These are phyloP conservation scores for Holacanthella duospinosa DNA, from an alignment of 2,888 invertebrate species.

Conservation along the genomic window DNA sequence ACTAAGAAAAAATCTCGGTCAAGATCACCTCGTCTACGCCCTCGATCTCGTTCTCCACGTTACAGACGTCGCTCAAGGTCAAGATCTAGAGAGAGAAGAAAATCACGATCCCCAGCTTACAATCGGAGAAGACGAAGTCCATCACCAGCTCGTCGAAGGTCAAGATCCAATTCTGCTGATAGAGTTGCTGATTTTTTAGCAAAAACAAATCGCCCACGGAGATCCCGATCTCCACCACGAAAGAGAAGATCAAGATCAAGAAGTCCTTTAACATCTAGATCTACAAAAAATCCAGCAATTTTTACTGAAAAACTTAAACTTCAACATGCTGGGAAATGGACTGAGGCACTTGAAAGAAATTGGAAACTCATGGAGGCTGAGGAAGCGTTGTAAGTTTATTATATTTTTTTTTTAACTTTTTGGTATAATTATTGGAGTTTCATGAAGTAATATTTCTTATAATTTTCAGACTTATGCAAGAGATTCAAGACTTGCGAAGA, in stretches of 20 bases:
- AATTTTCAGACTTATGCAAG: background rate
- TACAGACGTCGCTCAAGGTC: conserved; percentile 17
- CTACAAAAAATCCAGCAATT: conserved; percentile 6
- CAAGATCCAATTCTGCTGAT: conserved; percentile 6
- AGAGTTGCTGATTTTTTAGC: conserved; percentile 10
- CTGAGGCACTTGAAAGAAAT: conserved; percentile 25
- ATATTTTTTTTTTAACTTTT: background rate
- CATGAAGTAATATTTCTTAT: background rate
- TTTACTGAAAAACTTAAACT: conserved; percentile 28
- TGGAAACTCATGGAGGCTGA: conserved; percentile 35
- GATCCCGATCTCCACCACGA: conserved; percentile 12
- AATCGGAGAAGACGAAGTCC: conserved; percentile 8
- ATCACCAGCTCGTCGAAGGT: conserved; percentile 17
- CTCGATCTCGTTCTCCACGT: conserved; percentile 18
- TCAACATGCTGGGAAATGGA: conserved; percentile 34
- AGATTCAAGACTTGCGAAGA: conserved; percentile 1
- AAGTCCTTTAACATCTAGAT: background rate
- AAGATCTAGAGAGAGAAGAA: conserved; percentile 13
- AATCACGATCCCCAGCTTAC: conserved; percentile 6
- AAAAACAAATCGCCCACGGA: background rate
- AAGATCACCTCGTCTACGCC: conserved; percentile 16
- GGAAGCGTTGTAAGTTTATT: conserved; percentile 23
- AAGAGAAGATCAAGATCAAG: background rate
- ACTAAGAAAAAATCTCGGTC: too few relatives aligned
- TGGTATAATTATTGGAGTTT: background rate